Conservation (phyloP, 2,888 invertebrate genomes). For the Sthenelais limicola region DNA sequence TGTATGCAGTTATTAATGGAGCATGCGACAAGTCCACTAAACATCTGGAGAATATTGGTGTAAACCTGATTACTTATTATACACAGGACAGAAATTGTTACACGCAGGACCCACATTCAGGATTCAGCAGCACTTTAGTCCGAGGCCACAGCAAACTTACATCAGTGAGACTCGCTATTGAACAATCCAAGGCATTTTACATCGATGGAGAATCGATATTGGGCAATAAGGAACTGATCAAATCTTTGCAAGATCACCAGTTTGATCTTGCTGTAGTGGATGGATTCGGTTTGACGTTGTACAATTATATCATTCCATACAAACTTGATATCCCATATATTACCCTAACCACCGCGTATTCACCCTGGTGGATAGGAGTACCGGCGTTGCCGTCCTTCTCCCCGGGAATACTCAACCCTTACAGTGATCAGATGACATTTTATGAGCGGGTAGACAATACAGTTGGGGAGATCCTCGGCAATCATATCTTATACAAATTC, state of each 20-base stretch:
- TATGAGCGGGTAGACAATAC: neutral
- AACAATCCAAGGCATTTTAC: neutral
- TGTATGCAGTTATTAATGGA: neutral
- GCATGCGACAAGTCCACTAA: neutral
- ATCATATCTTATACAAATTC: neutral
- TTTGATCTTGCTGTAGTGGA: constrained; percentile 45
- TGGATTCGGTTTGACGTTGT: constrained; percentile 36
- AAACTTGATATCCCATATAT: constrained; percentile 45
- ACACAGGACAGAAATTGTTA: neutral
- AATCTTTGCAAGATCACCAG: neutral
- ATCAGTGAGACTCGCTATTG: neutral
- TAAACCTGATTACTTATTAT: neutral
- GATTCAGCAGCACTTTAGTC: neutral
- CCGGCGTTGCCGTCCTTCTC: constrained; percentile 47
- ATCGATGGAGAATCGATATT: neutral
- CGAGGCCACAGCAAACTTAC: no score
- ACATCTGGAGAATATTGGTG: constrained; percentile 3
- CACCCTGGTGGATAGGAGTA: constrained; percentile 42
- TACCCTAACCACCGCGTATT: constrained; percentile 40
- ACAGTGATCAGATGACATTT: constrained; percentile 44
- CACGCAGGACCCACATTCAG: neutral
- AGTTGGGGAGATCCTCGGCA: neutral
- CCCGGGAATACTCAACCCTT: constrained; percentile 24
- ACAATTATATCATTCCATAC: constrained; percentile 40
- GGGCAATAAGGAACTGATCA: neutral